Percentiles rank a stretch among this genome's conserved stretches.
phyloP scores from a whole-genome alignment of 2,888 invertebrate species.

The Drosophila seclusa region DNA sequence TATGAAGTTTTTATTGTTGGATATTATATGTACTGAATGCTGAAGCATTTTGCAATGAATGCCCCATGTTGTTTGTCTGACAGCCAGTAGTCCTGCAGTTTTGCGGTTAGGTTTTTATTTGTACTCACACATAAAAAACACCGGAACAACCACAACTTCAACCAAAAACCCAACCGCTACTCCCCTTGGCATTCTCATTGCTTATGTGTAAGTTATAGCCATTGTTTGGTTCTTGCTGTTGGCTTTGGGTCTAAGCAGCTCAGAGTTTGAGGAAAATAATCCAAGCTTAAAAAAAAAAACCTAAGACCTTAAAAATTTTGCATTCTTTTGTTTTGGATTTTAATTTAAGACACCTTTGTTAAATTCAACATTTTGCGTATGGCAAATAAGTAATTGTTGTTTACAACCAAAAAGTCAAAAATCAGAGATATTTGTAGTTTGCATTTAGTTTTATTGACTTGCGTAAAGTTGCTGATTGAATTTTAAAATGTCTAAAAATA shows the following conservation, averaged over 20 bases:
- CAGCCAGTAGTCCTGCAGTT: slow-evolving; percentile 16
- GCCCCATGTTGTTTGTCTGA: slow-evolving; percentile 3
- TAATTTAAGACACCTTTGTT: neutral
- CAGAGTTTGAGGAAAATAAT: slow-evolving; percentile 25
- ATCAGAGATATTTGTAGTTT: neutral
- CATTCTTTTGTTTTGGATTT: slow-evolving; percentile 5
- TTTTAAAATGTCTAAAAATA: neutral
- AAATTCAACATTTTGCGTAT: neutral
- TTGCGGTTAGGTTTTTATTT: slow-evolving; percentile 56
- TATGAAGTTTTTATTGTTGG: slow-evolving; percentile 32
- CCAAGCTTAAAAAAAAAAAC: slow-evolving; percentile 9
- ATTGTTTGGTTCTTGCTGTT: slow-evolving; percentile 20
- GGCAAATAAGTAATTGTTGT: neutral
- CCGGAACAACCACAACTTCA: neutral
- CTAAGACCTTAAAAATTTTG: slow-evolving; percentile 6
- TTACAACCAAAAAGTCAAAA: neutral
- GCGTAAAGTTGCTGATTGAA: neutral
- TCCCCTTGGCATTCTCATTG: neutral
- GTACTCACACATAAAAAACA: slow-evolving; percentile 15
- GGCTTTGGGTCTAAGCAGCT: slow-evolving; percentile 5
- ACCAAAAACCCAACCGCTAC: neutral
- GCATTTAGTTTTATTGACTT: neutral
- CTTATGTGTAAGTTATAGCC: slow-evolving; percentile 12
- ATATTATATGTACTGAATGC: slow-evolving; percentile 30
- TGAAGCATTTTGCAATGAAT: slow-evolving; percentile 2